phyloP scores from a whole-genome alignment of 1,140 invertebrate genomes.

The Monomorium pharaonis region DNA sequence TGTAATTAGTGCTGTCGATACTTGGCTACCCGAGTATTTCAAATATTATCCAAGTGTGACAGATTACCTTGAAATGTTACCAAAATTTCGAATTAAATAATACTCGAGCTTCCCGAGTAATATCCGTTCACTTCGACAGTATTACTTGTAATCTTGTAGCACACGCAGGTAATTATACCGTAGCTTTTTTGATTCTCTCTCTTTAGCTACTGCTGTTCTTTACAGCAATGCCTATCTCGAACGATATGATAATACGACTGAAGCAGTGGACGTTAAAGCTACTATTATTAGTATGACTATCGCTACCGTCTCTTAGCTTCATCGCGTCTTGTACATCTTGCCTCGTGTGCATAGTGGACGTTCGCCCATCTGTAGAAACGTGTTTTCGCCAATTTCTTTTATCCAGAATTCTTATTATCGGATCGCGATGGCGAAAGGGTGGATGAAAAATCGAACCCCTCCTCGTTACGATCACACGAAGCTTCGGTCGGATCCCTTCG shows the following conservation, averaged over 20 bases:
- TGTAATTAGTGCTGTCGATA: conserved; percentile 25
- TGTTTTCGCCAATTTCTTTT: neutral
- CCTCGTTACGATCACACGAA: conserved; percentile 48
- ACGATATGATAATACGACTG: neutral
- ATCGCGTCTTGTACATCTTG: conserved; percentile 43
- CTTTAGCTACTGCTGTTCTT: conserved; percentile 58
- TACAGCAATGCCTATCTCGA: conserved; percentile 34
- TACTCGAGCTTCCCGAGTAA: neutral
- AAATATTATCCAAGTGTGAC: neutral
- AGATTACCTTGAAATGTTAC: neutral
- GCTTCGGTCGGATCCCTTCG: conserved; percentile 67
- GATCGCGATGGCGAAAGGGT: neutral
- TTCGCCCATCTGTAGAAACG: conserved; percentile 41
- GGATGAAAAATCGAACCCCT: neutral
- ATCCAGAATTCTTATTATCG: neutral
- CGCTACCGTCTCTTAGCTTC: conserved; percentile 57
- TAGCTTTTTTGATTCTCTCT: conserved; percentile 62
- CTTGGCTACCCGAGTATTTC: neutral
- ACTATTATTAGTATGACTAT: conserved; percentile 8
- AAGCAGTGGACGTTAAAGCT: conserved; percentile 54
- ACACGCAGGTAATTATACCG: conserved; percentile 56
- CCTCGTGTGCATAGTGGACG: conserved; percentile 55
- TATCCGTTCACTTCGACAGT: neutral
- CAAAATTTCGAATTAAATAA: neutral
- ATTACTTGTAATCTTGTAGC: conserved; percentile 6